phyloP scores from a whole-genome alignment of 2,888 invertebrate species.

The Pherbina coryleti region DNA sequence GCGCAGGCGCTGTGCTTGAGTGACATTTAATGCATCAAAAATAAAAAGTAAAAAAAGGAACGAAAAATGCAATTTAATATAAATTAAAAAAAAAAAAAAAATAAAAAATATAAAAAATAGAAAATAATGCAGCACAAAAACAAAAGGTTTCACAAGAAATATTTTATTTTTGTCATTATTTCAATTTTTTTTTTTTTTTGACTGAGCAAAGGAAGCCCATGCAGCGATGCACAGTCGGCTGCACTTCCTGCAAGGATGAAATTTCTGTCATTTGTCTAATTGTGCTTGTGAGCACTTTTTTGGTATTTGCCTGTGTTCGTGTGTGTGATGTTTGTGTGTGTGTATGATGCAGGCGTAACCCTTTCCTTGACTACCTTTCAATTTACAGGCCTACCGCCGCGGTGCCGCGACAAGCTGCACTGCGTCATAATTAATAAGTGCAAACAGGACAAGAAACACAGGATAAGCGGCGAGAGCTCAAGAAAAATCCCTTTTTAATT shows the following conservation, averaged over 20 bases:
- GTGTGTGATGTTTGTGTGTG: too few relatives aligned
- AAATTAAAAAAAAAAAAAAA: constrained; percentile 41
- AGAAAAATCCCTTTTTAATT: constrained; percentile 36
- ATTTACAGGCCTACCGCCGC: constrained; percentile 1
- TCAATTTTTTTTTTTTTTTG: background rate
- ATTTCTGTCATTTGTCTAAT: constrained; percentile 28
- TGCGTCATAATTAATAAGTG: constrained; percentile 36
- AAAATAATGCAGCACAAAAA: constrained; percentile 23
- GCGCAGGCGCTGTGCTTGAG: constrained; percentile 31
- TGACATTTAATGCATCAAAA: constrained; percentile 33
- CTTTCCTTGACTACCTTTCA: constrained; percentile 24
- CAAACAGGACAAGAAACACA: background rate
- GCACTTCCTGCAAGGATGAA: constrained; percentile 45
- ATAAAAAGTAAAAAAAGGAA: background rate
- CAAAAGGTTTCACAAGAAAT: constrained; percentile 12
- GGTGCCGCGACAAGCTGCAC: background rate
- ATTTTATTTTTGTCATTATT: background rate
- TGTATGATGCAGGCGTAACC: constrained; percentile 23
- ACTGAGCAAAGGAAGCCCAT: background rate
- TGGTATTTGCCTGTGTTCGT: background rate
- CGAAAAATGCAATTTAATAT: constrained; percentile 23
- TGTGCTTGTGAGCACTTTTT: background rate
- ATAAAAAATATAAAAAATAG: constrained; percentile 33
- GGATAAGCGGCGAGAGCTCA: background rate
- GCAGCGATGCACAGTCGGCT: constrained; percentile 28